Evolutionary conservation across 2,888 invertebrate genomes (phyloP).

Genomic region (Schizaphis graminum): DNA sequence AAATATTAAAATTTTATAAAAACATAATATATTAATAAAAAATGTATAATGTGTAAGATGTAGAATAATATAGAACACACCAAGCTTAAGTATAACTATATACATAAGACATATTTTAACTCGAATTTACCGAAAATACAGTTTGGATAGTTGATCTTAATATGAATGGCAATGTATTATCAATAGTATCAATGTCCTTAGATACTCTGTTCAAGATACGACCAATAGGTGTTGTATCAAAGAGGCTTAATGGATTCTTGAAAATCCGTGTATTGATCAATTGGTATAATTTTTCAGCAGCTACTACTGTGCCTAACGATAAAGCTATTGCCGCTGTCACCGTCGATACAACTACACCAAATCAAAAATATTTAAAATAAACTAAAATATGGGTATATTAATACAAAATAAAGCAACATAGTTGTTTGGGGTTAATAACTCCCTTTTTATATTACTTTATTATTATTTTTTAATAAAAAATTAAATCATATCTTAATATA

Average conservation of each 20-base stretch:
- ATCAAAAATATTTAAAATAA: constrained; percentile 56
- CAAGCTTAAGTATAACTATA: constrained; percentile 14
- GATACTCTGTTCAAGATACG: constrained; percentile 71
- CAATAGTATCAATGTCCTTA: constrained; percentile 81
- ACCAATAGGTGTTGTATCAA: constrained; percentile 74
- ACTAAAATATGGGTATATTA: constrained; percentile 27
- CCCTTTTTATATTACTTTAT: neutral
- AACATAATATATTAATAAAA: neutral
- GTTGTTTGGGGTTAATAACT: neutral
- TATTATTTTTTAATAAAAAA: neutral
- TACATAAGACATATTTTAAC: constrained; percentile 66
- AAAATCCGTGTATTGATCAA: constrained; percentile 72
- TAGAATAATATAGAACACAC: constrained; percentile 14
- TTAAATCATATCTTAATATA: neutral
- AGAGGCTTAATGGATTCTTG: constrained; percentile 73
- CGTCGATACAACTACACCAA: constrained; percentile 57
- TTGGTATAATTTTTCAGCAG: constrained; percentile 66
- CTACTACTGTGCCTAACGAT: constrained; percentile 66
- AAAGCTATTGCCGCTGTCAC: constrained; percentile 62
- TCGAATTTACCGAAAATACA: constrained; percentile 67
- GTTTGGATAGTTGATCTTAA: constrained; percentile 78
- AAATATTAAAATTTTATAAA: neutral
- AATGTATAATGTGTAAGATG: neutral
- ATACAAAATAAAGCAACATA: neutral
- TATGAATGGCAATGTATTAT: constrained; percentile 74